These are phyloP conservation scores for Octodonta nipae DNA, from an alignment of 2,888 invertebrate species.

Conservation along the genomic window DNA sequence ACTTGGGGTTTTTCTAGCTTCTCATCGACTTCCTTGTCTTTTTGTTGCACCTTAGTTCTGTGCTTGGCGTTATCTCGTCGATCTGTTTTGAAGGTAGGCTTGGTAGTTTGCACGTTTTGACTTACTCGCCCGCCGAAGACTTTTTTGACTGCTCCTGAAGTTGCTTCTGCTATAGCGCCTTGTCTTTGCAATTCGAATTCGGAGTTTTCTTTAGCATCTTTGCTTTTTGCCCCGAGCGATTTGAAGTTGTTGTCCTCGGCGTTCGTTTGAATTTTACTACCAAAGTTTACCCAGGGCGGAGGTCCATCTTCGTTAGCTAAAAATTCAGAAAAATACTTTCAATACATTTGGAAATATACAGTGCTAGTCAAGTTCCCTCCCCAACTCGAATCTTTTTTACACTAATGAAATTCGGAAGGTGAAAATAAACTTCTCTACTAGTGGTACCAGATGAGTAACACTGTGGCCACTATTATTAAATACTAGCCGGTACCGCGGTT, in stretches of 20 bases:
- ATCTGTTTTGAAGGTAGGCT: constrained; percentile 7
- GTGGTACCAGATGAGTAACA: no score
- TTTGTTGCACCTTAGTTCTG: constrained; percentile 2
- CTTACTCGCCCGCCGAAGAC: constrained; percentile 43
- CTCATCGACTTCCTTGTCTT: constrained; percentile 41
- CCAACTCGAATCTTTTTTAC: no score
- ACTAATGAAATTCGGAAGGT: no score
- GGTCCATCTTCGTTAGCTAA: constrained; percentile 63
- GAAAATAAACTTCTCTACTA: no score
- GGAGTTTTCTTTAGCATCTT: constrained; percentile 50
- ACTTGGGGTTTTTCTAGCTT: constrained; percentile 60
- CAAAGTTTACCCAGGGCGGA: constrained; percentile 86
- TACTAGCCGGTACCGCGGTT: no score
- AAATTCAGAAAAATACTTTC: no score
- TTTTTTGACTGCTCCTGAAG: constrained; percentile 40
- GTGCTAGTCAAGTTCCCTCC: no score
- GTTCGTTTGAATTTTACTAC: constrained; percentile 54
- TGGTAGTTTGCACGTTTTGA: constrained; percentile 21
- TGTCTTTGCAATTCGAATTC: constrained; percentile 83
- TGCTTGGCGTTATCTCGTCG: constrained; percentile 9
- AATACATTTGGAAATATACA: no score
- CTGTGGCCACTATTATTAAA: no score
- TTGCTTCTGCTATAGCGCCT: constrained; percentile 79
- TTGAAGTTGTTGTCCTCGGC: constrained; percentile 53
- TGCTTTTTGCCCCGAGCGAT: constrained; percentile 46